Conservation (phyloP, 2,888 invertebrate genomes). For the Phortica magna region DNA sequence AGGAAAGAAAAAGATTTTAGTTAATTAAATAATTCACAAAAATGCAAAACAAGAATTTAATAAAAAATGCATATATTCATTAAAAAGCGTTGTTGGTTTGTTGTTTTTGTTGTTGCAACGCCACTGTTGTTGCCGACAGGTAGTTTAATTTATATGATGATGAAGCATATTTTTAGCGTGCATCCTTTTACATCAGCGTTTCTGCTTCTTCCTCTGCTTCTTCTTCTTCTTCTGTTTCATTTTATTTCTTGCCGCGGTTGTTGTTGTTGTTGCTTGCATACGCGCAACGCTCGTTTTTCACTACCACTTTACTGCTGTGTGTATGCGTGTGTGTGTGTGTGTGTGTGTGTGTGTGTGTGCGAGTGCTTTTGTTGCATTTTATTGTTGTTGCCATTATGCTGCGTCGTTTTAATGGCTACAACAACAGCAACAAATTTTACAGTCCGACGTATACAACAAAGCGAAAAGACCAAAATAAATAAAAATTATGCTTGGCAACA, state of each 20-base stretch:
- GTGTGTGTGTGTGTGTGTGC: neutral
- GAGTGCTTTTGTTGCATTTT: constrained; percentile 20
- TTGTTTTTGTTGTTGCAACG: constrained; percentile 34
- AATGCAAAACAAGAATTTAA: neutral
- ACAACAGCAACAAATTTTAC: constrained; percentile 40
- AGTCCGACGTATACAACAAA: constrained; percentile 18
- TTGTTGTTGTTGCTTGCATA: constrained; percentile 42
- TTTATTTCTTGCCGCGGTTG: constrained; percentile 41
- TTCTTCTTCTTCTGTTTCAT: constrained; percentile 34
- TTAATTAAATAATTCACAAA: constrained; percentile 50
- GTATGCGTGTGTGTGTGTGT: constrained; percentile 23
- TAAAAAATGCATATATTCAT: neutral
- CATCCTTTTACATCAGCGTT: constrained; percentile 43
- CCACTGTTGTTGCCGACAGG: constrained; percentile 63
- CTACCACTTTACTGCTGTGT: constrained; percentile 12
- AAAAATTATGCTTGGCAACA: constrained; percentile 47
- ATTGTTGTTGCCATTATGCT: constrained; percentile 69
- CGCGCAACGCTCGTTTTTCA: constrained; percentile 28
- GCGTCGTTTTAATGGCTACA: constrained; percentile 68
- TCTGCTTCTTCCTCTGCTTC: constrained; percentile 29
- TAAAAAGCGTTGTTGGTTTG: neutral
- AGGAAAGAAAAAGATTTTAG: constrained; percentile 42
- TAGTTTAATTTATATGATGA: constrained; percentile 74
- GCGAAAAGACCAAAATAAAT: constrained; percentile 33
- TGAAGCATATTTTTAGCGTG: constrained; percentile 45